Evolutionary conservation across 1,140 invertebrate genomes (phyloP), one percentile per base, ranked within the genome.

Genomic region (Oppia nitens): DNA sequence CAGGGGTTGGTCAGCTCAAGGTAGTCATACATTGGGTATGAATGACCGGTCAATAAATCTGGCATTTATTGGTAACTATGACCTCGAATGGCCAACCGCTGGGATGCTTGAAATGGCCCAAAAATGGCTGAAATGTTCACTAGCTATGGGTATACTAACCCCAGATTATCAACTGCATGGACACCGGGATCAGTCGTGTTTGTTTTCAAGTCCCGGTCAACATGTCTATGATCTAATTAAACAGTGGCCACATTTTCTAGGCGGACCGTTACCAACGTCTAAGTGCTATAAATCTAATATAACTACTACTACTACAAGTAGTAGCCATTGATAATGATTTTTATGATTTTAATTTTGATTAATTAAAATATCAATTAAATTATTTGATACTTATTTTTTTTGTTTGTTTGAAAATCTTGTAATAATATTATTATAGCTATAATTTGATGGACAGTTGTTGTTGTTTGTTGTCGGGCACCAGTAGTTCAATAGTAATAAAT

Each of bases 1-100:
- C 0, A 55, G 67, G n/a, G 71, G 69, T 0, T 72, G 69, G 70
- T 64, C 62, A 20, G 57, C 32, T 27, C 58, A 67, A 2, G 70
- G 69, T 1, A 61, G 65, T 14, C 69, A 72, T 51, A 69, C 69
- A 2, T 53, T 45, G 0, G 61, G 62, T n/a, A 66, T 68, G 62
- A 71, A 71, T 53, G 9, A 17, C 14, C 61, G 63, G 9, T 64
- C 65, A 0, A 29, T 67, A 17, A 69, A 66, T 64, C 60, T 68
- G 60, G 64, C 60, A 24, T 61, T 71, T 17, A 66, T 70, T 47
- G 70, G 70, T 4, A 53, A 60, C 47, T 64, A 53, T 26, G 59
- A 26, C 11, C 51, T 48, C 14, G 12, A 21, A 17, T 21, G 1
- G 32, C 62, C 62, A 12, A 50, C 25, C 23, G 50, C 51, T 2